These are phyloP conservation scores for Eremophila alpestris DNA, from an alignment of 2,797 vertebrate genomes.

Conservation along the genomic window DNA sequence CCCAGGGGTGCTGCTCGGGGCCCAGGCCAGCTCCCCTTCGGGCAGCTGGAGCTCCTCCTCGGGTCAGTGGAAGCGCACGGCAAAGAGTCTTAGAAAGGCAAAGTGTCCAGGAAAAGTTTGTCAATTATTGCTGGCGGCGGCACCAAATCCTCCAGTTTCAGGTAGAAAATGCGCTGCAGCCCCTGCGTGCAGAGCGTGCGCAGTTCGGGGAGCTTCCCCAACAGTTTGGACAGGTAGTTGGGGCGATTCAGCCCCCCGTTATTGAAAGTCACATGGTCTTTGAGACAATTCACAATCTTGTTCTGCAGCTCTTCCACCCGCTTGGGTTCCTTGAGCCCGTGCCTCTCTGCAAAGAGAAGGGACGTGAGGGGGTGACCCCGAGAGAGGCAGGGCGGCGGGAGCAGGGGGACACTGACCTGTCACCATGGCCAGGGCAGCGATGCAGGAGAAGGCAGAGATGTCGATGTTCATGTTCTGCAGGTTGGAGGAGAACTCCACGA, in stretches of 20 bases:
- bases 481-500: slow-evolving; percentile 98
- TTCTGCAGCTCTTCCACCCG: slow-evolving; percentile 97
- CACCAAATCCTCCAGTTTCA: slow-evolving; percentile 98
- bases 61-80: slow-evolving; percentile 69
- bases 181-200: slow-evolving; percentile 98
- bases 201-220: slow-evolving; percentile 98
- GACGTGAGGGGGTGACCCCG: neutral
- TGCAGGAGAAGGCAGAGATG: slow-evolving; percentile 98
- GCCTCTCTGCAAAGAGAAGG: slow-evolving; percentile 87
- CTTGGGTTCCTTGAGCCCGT: slow-evolving; percentile 97
- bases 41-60: slow-evolving; percentile 74
- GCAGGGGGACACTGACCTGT: slow-evolving; percentile 85
- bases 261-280: slow-evolving; percentile 99
- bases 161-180: slow-evolving; percentile 99
- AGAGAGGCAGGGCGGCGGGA: too few species aligned
- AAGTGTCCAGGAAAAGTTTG: slow-evolving; percentile 98
- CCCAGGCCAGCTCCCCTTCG: slow-evolving; percentile 47
- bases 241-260: slow-evolving; percentile 94
- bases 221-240: slow-evolving; percentile 98
- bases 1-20: slow-evolving; percentile 50
- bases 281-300: slow-evolving; percentile 99
- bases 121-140: slow-evolving; percentile 99
- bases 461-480: slow-evolving; percentile 98
- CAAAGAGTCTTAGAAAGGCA: slow-evolving; percentile 91
- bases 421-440: slow-evolving; percentile 97